These are phyloP conservation scores for Lordiphosa andalusiaca DNA, from an alignment of 2,888 invertebrate genomes.

Conservation along the genomic window DNA sequence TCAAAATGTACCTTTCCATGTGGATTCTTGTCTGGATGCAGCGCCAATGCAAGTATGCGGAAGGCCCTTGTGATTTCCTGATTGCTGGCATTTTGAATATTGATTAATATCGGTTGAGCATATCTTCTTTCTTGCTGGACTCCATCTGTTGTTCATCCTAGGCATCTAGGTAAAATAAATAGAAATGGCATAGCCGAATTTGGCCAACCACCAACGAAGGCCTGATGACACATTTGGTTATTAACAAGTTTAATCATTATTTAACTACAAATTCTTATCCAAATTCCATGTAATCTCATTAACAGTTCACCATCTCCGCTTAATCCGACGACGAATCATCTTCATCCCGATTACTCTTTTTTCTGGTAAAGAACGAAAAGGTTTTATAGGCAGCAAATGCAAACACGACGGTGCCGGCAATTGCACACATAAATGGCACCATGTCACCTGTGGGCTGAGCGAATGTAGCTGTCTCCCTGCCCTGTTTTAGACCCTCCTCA, in stretches of 20 bases:
- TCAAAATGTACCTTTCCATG: not conserved
- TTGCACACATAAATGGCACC: constrained; percentile 54
- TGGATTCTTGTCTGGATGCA: constrained; percentile 45
- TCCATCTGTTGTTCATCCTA: too few species aligned
- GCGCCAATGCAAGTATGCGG: constrained; percentile 34
- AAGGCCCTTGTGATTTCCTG: constrained; percentile 39
- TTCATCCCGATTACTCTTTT: constrained; percentile 26
- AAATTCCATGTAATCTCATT: not conserved
- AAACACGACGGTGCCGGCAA: constrained; percentile 56
- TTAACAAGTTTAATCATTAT: not conserved
- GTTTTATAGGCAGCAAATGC: constrained; percentile 60
- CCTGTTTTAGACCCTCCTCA: constrained; percentile 46
- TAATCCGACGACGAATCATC: constrained; percentile 44
- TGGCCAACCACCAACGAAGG: too few species aligned
- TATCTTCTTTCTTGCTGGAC: too few species aligned
- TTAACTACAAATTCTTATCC: not conserved
- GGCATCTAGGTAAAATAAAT: too few species aligned
- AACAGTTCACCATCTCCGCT: not conserved
- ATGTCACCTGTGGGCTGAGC: constrained; percentile 48
- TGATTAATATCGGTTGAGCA: too few species aligned
- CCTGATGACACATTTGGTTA: not conserved
- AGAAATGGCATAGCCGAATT: too few species aligned
- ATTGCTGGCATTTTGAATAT: constrained; percentile 20
- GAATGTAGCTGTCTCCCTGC: constrained; percentile 1
- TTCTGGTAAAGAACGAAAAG: constrained; percentile 52